Evolutionary conservation across 2,888 invertebrate genomes (phyloP), one percentile per base, ranked within the genome.

Genomic region (Pachydiplax longipennis): DNA sequence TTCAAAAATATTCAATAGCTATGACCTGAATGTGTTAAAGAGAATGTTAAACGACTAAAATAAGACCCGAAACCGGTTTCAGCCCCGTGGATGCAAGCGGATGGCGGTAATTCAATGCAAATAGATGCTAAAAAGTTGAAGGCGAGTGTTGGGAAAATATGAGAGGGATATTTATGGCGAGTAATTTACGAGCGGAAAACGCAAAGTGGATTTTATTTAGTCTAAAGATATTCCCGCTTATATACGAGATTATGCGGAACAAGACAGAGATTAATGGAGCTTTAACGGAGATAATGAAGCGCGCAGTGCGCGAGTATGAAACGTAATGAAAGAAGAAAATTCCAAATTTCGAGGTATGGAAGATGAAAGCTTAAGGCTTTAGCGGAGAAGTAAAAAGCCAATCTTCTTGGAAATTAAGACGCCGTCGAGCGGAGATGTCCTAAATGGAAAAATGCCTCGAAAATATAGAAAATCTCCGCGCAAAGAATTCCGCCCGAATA

Each of bases 101-200:
- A 87, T 87, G 61, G 61, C 40, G 87, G 87, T 87, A 87, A 87
- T 87, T 87, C 61, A 87, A 87, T 87, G 87, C 87, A 87, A 87
- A 87, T 87, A 87, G 87, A 87, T 87, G 87, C 58, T 61, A 87
- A 87, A 87, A 87, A 61, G 87, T 87, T 87, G 61, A 61, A 65
- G 87, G 61, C 87, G 87, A 87, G 40, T 31, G 87, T 40, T n/a
- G 87, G 61, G 87, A 87, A 87, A 40, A 87, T 87, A 61, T 87
- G 61, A 87, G 87, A 22, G n/a, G 83, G 87, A 87, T 87, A 87
- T 87, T 87, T 87, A 87, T 58, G 87, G 61, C 61, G 87, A 65
- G 87, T 87, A 65, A 87, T 87, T 87, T 87, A 87, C 65, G 87
- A 87, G 87, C 35, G 87, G 87, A 37, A 87, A 87, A 87, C 61